phyloP scores from a whole-genome alignment of 2,888 invertebrate species.

The Melieria omissa region DNA sequence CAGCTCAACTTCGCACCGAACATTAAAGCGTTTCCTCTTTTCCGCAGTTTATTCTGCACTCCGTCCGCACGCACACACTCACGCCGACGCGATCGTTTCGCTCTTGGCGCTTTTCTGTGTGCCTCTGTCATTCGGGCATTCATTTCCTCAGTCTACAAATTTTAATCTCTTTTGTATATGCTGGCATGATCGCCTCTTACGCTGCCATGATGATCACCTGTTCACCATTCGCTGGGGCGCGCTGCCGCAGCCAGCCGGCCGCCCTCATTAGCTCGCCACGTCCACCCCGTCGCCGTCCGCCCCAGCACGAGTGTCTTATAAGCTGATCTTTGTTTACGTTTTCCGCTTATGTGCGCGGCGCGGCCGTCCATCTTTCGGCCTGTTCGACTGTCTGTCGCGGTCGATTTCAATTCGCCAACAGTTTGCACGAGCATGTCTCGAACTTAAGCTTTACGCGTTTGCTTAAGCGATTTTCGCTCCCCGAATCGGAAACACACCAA shows the following conservation, averaged over 20 bases:
- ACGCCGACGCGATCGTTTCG: not conserved
- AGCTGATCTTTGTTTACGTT: conserved; percentile 37
- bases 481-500: not conserved
- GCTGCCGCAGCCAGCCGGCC: conserved; percentile 7
- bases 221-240: conserved; percentile 20
- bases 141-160: conserved; percentile 58
- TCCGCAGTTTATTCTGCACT: conserved; percentile 4
- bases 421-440: conserved; percentile 43
- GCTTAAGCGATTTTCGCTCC: conserved; percentile 29
- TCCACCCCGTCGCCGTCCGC: conserved; percentile 13
- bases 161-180: conserved; percentile 64
- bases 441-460: conserved; percentile 43
- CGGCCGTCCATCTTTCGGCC: conserved; percentile 19
- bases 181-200: conserved; percentile 42
- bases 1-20: conserved; percentile 59
- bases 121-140: conserved; percentile 46
- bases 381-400: conserved; percentile 21
- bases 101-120: too few species aligned
- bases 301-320: conserved; percentile 26
- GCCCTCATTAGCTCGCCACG: not conserved
- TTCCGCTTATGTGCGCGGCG: conserved; percentile 2
- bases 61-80: not conserved
- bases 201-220: conserved; percentile 42
- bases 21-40: conserved; percentile 37
- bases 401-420: conserved; percentile 36